Evolutionary conservation across 1,140 invertebrate species (phyloP).

Genomic region (Bombyx mandarina): DNA sequence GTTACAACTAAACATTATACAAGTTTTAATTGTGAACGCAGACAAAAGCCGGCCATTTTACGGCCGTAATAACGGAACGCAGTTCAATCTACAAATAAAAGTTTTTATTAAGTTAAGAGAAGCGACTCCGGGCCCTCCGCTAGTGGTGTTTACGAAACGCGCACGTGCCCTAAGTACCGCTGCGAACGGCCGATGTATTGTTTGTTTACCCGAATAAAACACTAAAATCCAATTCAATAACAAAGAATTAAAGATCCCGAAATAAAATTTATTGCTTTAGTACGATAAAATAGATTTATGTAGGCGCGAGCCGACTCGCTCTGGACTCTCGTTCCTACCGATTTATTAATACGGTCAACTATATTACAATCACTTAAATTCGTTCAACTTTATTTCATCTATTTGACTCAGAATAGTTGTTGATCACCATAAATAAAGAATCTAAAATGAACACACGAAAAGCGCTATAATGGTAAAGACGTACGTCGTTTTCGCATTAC

Average conservation of each 20-base stretch:
- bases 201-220: conserved; percentile 70
- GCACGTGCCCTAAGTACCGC: conserved; percentile 60
- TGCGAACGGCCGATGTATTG: conserved; percentile 54
- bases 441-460: too few species aligned
- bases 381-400: too few species aligned
- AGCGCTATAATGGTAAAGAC: too few species aligned
- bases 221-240: conserved; percentile 71
- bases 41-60: conserved; percentile 52
- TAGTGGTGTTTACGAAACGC: conserved; percentile 43
- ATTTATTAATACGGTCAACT: conserved; percentile 24
- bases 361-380: conserved; percentile 14
- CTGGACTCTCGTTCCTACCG: too few species aligned
- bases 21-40: conserved; percentile 64
- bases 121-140: conserved; percentile 38
- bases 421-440: too few species aligned
- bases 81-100: conserved; percentile 55
- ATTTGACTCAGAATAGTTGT: too few species aligned
- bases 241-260: conserved; percentile 71
- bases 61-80: conserved; percentile 31
- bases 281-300: conserved; percentile 71
- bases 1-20: conserved; percentile 54
- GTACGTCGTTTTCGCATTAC: too few species aligned
- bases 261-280: conserved; percentile 69
- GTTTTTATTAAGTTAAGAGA: conserved; percentile 51
- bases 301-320: conserved; percentile 22